These are phyloP conservation scores for Barypeithes pellucidus DNA, from an alignment of 2,888 invertebrate genomes.

Conservation along the genomic window DNA sequence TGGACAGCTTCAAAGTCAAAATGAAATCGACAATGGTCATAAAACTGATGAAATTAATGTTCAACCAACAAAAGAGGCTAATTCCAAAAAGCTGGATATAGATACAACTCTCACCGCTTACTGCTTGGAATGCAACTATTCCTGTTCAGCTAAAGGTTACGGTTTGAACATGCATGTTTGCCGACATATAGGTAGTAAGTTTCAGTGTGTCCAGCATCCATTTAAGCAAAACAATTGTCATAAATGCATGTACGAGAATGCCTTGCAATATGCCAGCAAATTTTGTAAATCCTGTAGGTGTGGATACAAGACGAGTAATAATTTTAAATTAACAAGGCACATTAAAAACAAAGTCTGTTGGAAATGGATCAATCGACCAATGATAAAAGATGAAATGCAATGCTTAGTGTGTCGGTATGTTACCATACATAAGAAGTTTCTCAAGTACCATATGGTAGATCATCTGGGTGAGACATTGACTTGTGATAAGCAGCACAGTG, in stretches of 20 bases:
- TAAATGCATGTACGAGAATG: background rate
- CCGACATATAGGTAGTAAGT: slow-evolving; percentile 7
- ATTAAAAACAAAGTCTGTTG: background rate
- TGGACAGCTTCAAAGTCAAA: too few species aligned
- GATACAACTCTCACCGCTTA: too few species aligned
- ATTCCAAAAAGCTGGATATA: too few species aligned
- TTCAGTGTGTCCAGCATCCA: background rate
- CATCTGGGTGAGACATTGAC: background rate
- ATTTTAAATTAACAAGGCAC: background rate
- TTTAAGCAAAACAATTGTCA: background rate
- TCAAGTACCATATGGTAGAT: slow-evolving; percentile 10
- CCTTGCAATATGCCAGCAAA: background rate
- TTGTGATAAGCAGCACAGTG: background rate
- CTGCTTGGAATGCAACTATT: slow-evolving; percentile 4
- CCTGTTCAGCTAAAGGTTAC: background rate
- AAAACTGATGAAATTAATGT: too few species aligned
- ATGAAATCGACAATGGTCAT: too few species aligned
- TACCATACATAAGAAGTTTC: background rate
- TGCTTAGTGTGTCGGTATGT: background rate
- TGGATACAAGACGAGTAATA: background rate
- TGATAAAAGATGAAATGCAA: background rate
- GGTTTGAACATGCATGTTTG: background rate
- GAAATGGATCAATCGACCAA: background rate
- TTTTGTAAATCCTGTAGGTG: background rate
- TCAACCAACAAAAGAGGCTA: too few species aligned